These are phyloP conservation scores for Notarius quadriscutis DNA, from an alignment of 2,113 vertebrate species.

Conservation along the genomic window DNA sequence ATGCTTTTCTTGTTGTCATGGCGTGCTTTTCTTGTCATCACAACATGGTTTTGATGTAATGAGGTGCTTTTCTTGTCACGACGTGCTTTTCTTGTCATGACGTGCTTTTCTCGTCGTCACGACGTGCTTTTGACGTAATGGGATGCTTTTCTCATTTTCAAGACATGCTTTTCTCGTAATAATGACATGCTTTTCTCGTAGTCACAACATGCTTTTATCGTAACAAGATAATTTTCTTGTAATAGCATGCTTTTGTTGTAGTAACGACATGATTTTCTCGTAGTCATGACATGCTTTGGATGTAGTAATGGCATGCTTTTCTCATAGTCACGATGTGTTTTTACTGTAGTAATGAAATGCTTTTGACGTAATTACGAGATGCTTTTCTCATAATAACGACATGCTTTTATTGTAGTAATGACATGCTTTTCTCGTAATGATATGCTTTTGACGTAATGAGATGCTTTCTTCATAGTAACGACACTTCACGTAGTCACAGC, in stretches of 20 bases:
- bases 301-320: not conserved
- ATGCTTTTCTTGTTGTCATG: no score
- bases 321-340: not conserved
- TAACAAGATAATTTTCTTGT: not conserved
- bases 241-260: not conserved
- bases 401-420: not conserved
- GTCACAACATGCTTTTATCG: not conserved
- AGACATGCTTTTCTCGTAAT: no score
- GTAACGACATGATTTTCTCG: not conserved
- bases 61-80: no score
- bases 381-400: not conserved
- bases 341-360: not conserved
- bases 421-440: not conserved
- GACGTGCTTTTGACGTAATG: no score
- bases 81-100: no score
- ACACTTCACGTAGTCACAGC: not conserved
- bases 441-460: no score
- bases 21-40: no score
- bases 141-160: no score
- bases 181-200: not conserved
- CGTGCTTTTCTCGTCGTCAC: no score
- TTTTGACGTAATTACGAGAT: not conserved
- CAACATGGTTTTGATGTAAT: no score
- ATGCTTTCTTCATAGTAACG: not conserved
- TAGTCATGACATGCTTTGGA: not conserved